phyloP scores from a whole-genome alignment of 2,797 vertebrate species.

The Chaetophractus vellerosus region DNA sequence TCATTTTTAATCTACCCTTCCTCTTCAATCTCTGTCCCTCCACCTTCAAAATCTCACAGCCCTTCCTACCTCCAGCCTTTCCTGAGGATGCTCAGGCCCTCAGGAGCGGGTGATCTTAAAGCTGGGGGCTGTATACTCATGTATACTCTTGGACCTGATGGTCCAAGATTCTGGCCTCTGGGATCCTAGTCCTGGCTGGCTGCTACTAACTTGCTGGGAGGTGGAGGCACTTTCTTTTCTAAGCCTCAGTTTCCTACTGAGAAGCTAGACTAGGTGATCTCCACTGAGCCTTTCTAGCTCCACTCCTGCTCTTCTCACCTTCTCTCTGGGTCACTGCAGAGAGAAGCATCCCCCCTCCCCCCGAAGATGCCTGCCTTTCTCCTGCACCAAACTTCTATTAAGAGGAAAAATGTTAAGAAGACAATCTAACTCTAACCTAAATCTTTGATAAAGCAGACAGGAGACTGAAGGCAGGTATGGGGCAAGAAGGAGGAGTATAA shows the following conservation, averaged over 20 bases:
- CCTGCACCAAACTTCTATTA: not conserved
- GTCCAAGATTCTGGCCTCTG: constrained; percentile 53
- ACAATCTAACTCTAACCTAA: constrained; percentile 33
- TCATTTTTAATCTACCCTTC: constrained; percentile 34
- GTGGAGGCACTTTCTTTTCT: constrained; percentile 10
- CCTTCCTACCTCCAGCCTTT: not conserved
- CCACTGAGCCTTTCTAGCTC: constrained; percentile 2
- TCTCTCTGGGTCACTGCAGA: constrained; percentile 27
- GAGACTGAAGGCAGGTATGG: not conserved
- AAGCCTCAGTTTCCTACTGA: constrained; percentile 37
- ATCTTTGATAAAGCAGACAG: constrained; percentile 45
- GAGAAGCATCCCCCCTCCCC: not conserved
- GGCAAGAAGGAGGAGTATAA: constrained; percentile 26
- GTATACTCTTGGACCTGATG: not conserved
- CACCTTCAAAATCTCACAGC: constrained; percentile 19
- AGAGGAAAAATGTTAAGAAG: constrained; percentile 56
- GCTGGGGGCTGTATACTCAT: not conserved
- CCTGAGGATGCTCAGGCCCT: constrained; percentile 47
- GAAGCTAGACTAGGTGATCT: constrained; percentile 40
- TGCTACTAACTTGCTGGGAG: not conserved
- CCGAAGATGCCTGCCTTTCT: constrained; percentile 24
- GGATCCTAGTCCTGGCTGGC: constrained; percentile 1
- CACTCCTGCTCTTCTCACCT: not conserved
- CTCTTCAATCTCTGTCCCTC: not conserved
- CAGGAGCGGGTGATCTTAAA: constrained; percentile 24